Base-by-base conservation (phyloP, 2,797 vertebrate species). In the Brachyalestes nurse region DNA sequence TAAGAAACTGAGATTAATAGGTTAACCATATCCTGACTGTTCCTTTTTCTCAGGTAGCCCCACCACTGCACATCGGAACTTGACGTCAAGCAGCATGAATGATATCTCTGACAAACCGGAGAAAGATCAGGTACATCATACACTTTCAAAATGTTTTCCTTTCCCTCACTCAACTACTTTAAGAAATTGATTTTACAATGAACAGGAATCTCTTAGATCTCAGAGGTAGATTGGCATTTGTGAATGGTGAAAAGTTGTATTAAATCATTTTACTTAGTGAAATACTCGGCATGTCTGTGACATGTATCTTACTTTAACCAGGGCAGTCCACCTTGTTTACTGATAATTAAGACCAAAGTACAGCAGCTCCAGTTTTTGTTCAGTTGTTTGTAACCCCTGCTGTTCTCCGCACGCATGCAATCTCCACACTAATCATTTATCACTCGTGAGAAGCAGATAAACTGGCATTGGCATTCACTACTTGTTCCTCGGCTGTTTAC, bases 51-150 rank as follows among this genome's bases (percentile, higher is more conserved):
- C 92, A 98, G 98, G 96, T 88, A 98, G 97, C 84, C 97, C 97
- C 67, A 92, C 95, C 87, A 95, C 96, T 78, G 80, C 96, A 34
- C 97, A 96, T 84, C 94, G 95, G 80, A 96, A 98, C 90, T 88
- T 98, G 92, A 94, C 95, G 19, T 97, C 97, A 85, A 96, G 94
- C 91, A 99, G 97, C 87, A 87, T 99, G 87, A 98, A 97, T 0
- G 97, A 99, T 91, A 97, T 99, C 88, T 99, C 97, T 0, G 97
- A 99, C 91, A 99, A 99, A 85, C 97, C 98, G 0, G 97, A 99
- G 61, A 99, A 98, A 86, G 97, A 99, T 7, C 98, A 99, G 96
- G 98, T 99, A 89, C 93, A 96, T 84, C 93, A 96, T 84, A 14
- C 2, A 12, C 10, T 71, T 66, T 66, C 9, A 12, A 25, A 21